Percentiles rank a stretch among this genome's conserved stretches.
Conservation (phyloP, 2,797 vertebrate genomes). For the Hapalemur alaotrensis region DNA sequence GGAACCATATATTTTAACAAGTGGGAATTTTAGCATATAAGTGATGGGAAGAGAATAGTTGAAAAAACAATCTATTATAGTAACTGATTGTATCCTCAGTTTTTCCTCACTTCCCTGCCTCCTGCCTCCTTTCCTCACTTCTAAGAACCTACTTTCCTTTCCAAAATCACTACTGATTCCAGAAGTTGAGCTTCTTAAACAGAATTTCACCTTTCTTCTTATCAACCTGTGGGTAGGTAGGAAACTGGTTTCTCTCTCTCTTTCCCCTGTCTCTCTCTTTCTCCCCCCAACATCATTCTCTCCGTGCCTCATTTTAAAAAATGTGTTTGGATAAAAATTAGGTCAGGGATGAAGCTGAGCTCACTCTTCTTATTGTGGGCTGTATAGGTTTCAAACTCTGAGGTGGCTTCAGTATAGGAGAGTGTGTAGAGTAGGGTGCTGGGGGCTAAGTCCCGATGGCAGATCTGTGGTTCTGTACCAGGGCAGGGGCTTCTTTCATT, state of each 20-base stretch:
- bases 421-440: accelerated
- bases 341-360: not conserved
- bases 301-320: not conserved
- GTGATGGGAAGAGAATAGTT: not conserved
- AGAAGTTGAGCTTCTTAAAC: not conserved
- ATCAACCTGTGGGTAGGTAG: not conserved
- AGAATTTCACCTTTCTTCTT: not conserved
- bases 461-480: not conserved
- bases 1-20: not conserved
- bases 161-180: not conserved
- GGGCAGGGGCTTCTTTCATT: not conserved
- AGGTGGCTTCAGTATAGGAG: not conserved
- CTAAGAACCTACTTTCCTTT: not conserved
- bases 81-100: not conserved
- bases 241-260: not conserved
- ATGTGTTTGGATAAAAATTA: not conserved
- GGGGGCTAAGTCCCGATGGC: not conserved
- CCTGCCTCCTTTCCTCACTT: not conserved
- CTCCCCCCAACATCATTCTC: not conserved
- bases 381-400: not conserved
- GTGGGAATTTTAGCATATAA: not conserved
- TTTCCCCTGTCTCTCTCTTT: not conserved
- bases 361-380: not conserved
- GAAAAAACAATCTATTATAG: not conserved
- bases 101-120: not conserved